Conservation (phyloP, 1,140 invertebrate genomes). For the Heliconius hewitsoni region DNA sequence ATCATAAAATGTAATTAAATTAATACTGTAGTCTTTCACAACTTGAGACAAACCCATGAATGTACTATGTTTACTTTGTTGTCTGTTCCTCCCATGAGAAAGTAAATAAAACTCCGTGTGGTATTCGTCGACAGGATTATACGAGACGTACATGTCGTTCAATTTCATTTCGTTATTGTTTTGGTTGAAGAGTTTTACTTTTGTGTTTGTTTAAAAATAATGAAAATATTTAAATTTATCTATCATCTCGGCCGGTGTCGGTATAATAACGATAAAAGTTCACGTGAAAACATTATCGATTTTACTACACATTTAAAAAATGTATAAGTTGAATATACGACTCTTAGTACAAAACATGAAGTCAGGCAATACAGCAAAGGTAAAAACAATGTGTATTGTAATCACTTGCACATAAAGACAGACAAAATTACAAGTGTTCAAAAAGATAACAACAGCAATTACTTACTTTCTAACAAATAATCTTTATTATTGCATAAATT, state of each 20-base stretch:
- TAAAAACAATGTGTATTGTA: neutral
- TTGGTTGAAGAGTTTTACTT: neutral
- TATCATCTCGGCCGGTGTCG: too few species aligned
- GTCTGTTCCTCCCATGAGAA: neutral
- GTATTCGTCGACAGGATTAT: neutral
- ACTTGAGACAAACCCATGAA: neutral
- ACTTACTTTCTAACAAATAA: constrained; percentile 1
- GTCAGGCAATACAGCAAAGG: neutral
- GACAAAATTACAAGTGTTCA: neutral
- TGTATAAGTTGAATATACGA: neutral
- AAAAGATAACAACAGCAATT: neutral
- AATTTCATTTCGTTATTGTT: neutral
- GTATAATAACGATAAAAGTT: too few species aligned
- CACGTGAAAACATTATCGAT: too few species aligned
- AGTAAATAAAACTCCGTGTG: constrained; percentile 1
- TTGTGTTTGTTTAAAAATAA: neutral
- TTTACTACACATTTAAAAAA: too few species aligned
- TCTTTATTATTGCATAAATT: constrained; percentile 2
- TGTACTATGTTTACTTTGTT: neutral
- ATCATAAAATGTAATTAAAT: neutral
- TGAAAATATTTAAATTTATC: neutral
- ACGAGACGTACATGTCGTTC: neutral
- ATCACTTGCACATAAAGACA: neutral
- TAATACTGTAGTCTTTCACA: neutral
- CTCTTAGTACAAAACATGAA: neutral